Evolutionary conservation across 2,888 invertebrate genomes (phyloP).

Genomic region (Epirrita christyi): DNA sequence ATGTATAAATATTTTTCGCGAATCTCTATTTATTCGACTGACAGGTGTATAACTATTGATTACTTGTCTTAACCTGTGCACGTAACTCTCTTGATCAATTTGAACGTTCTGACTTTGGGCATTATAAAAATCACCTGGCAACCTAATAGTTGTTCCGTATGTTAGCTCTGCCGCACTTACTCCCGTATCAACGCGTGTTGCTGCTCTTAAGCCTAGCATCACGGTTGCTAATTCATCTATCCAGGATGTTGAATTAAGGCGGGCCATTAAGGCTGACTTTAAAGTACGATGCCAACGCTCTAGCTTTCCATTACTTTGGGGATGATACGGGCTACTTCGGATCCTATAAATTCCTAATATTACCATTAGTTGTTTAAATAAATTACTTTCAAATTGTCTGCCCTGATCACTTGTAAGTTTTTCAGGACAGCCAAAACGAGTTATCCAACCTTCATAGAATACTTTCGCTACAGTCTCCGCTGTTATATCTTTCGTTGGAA

Average conservation of each 20-base stretch:
- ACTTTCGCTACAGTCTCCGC: constrained; percentile 11
- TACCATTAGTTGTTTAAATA: too few species aligned
- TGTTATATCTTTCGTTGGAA: too few species aligned
- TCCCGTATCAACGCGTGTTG: constrained; percentile 5
- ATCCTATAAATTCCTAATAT: too few species aligned
- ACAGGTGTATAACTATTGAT: constrained; percentile 6
- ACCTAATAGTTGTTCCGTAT: constrained; percentile 15
- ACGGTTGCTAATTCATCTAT: constrained; percentile 22
- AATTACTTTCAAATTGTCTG: constrained; percentile 2
- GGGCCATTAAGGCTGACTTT: constrained; percentile 2
- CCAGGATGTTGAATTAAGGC: constrained; percentile 11
- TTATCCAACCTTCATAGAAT: constrained; percentile 34
- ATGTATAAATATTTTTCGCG: constrained; percentile 15
- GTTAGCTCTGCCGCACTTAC: constrained; percentile 23
- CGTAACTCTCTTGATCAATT: background rate
- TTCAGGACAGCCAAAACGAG: constrained; percentile 31
- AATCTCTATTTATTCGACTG: background rate
- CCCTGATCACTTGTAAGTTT: constrained; percentile 38
- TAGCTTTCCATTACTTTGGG: background rate
- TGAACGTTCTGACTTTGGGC: background rate
- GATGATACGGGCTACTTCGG: too few species aligned
- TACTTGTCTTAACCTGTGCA: background rate
- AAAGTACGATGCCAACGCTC: constrained; percentile 9
- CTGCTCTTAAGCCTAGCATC: constrained; percentile 24
- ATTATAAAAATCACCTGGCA: constrained; percentile 25